Conservation (phyloP, 1,140 invertebrate genomes). For the Caenorhabditis brenneri region DNA sequence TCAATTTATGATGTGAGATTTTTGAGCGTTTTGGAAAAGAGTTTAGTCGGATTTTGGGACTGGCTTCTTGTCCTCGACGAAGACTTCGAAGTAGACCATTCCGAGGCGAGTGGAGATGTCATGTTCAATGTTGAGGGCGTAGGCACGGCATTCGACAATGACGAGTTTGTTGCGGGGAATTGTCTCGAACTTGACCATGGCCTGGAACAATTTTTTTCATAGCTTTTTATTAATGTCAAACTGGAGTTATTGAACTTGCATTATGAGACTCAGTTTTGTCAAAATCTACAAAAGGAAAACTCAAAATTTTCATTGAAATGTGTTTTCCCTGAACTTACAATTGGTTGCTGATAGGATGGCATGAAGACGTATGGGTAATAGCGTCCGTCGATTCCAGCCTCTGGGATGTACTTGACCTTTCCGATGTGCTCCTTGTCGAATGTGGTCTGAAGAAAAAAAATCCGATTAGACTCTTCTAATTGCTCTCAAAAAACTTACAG, state of each 20-base stretch:
- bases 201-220: conserved; percentile 57
- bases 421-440: conserved; percentile 65
- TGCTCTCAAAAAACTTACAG: conserved; percentile 54
- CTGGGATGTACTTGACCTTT: conserved; percentile 64
- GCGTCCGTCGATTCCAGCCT: conserved; percentile 64
- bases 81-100: conserved; percentile 64
- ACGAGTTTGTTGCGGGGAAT: conserved; percentile 69
- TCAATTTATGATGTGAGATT: not conserved
- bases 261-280: not conserved
- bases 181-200: conserved; percentile 68
- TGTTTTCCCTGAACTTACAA: too few relatives aligned
- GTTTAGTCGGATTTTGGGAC: not conserved
- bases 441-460: conserved; percentile 59
- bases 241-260: not conserved
- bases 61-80: conserved; percentile 49
- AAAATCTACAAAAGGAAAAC: too few relatives aligned
- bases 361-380: conserved; percentile 69
- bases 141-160: conserved; percentile 68
- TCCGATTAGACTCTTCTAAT: not conserved
- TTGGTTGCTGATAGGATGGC: conserved; percentile 69
- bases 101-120: conserved; percentile 64
- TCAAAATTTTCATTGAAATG: too few relatives aligned
- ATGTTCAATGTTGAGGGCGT: conserved; percentile 67
- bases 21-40: not conserved
- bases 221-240: not conserved